phyloP scores from a whole-genome alignment of 2,888 invertebrate species.

The Acleris literana region DNA sequence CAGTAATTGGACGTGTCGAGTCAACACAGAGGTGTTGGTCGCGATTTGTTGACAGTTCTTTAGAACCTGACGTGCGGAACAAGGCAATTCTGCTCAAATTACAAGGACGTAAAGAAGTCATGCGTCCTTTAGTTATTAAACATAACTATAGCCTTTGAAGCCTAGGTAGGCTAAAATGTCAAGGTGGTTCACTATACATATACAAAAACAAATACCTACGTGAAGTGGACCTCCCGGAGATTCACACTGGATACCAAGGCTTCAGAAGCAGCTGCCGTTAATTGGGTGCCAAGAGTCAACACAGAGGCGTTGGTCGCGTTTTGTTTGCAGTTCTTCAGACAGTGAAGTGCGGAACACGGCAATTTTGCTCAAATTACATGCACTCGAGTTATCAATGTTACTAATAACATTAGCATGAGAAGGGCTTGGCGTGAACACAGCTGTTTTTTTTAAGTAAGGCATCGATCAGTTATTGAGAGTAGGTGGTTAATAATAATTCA shows the following conservation, averaged over 20 bases:
- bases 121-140: too few species aligned
- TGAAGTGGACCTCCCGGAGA: constrained; percentile 66
- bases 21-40: constrained; percentile 25
- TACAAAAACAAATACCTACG: constrained; percentile 62
- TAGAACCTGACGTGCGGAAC: not conserved
- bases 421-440: not conserved
- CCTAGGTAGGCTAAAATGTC: too few species aligned
- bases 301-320: constrained; percentile 11
- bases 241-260: constrained; percentile 59
- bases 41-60: constrained; percentile 25
- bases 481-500: too few species aligned
- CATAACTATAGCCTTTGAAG: too few species aligned
- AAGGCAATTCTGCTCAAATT: too few species aligned
- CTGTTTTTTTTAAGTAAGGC: not conserved
- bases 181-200: too few species aligned
- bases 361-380: constrained; percentile 26
- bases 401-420: not conserved
- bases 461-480: not conserved
- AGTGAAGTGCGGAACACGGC: constrained; percentile 14
- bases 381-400: not conserved
- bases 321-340: constrained; percentile 28
- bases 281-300: constrained; percentile 43
- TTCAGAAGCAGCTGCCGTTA: constrained; percentile 53
- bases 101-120: too few species aligned
- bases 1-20: constrained; percentile 45